Base-by-base conservation (phyloP, 64 coral and sea anemone genomes). In the Montipora foliosa region DNA sequence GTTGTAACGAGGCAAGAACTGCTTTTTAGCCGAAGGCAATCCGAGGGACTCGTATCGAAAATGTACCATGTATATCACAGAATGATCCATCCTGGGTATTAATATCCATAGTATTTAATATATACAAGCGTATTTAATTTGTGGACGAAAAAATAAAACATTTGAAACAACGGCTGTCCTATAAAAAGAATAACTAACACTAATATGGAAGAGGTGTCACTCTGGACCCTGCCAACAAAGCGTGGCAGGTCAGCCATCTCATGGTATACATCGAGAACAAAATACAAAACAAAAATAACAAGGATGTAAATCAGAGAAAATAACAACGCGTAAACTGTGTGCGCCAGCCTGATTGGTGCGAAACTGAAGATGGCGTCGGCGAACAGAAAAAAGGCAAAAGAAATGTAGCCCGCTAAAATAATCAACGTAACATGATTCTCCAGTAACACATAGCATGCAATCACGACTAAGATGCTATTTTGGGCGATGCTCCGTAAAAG, bases 81-180 rank as follows among this genome's bases (percentile, higher is more conserved):
- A 55, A 10, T 55, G 52, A 5, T 7, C 52, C 6, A 10, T 61
- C 9, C 24, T 29, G 10, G 10, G 8, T 66, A 8, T 70, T 52
- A 86, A n/a, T 71, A 86, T 12, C 66, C 29, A 46, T 49, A 14
- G 12, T 72, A 70, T 17, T 86, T 86, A 22, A 86, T 51, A 71
- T 86, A 86, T 0, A 86, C 19, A 7, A 71, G 49, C 11, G 10
- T 71, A n/a, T 86, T 86, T 15, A 86, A n/a, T 46, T 86, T 86
- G 68, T 86, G 82, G 19, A 86, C 8, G 3, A 6, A 1, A 72
- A 86, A 86, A 45, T 71, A 72, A 19, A 86, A 44, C 44, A 22
- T 22, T 50, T 86, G 82, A 72, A 86, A 86, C n/a, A 86, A 24
- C 19, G 82, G 82, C 45, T 86, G 82, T 1, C 66, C 82, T 5